These are phyloP conservation scores for Cantharis lateralis DNA, from an alignment of 2,888 invertebrate genomes.

Conservation along the genomic window DNA sequence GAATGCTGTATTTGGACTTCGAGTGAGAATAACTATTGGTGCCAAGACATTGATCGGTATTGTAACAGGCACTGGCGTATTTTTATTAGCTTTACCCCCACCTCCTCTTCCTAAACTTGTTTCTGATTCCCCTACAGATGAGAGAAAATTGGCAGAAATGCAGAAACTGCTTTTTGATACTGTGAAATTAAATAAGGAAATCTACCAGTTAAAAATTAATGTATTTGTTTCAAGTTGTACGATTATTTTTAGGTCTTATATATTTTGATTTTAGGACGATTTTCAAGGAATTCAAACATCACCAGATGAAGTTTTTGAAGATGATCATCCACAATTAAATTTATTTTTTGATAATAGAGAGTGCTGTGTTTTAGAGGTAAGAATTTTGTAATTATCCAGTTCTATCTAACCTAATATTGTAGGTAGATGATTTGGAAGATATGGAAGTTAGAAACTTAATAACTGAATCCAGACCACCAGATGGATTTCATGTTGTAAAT, in stretches of 20 bases:
- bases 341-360: slow-evolving; percentile 77
- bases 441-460: slow-evolving; percentile 74
- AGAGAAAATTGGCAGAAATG: slow-evolving; percentile 68
- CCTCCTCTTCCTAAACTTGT: slow-evolving; percentile 75
- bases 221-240: slow-evolving; percentile 41
- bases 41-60: slow-evolving; percentile 87
- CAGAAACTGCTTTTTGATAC: slow-evolving; percentile 73
- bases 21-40: slow-evolving; percentile 73
- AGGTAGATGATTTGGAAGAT: slow-evolving; percentile 84
- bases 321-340: slow-evolving; percentile 70
- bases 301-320: slow-evolving; percentile 70
- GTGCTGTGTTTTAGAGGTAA: slow-evolving; percentile 77
- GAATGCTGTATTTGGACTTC: slow-evolving; percentile 90
- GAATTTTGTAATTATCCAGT: not conserved
- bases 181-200: slow-evolving; percentile 72
- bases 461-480: slow-evolving; percentile 74
- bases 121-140: slow-evolving; percentile 67
- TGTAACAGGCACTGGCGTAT: slow-evolving; percentile 86
- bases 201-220: slow-evolving; percentile 63
- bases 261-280: slow-evolving; percentile 10
- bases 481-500: slow-evolving; percentile 79
- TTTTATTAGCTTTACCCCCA: slow-evolving; percentile 76
- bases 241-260: not conserved
- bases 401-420: not conserved
- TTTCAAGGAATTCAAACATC: not conserved